Evolutionary conservation across 2,888 invertebrate species (phyloP).

Genomic region (Drosophila mayaguana): DNA sequence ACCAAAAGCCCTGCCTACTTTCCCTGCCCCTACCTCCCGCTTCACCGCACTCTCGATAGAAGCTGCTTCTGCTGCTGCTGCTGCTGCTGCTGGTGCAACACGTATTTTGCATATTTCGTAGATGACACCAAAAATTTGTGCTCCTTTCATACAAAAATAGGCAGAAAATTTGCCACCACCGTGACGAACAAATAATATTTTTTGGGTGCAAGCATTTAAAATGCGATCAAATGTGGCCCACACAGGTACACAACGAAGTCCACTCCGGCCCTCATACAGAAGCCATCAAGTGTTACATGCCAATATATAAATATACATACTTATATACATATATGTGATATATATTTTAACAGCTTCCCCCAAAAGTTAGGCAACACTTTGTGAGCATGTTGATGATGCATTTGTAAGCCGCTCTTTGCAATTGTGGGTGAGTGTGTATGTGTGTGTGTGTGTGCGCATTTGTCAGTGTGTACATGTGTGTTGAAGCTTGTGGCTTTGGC

Average conservation of each 20-base stretch:
- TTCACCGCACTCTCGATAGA: too few relatives aligned
- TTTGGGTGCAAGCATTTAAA: constrained; percentile 48
- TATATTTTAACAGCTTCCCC: constrained; percentile 36
- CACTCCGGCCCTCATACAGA: too few relatives aligned
- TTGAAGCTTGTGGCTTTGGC: constrained; percentile 56
- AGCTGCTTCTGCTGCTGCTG: neutral
- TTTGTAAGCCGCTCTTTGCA: constrained; percentile 36
- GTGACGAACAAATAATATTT: constrained; percentile 32
- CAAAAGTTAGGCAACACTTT: constrained; percentile 53
- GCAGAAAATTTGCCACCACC: constrained; percentile 23
- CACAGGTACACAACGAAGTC: neutral
- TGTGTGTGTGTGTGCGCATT: constrained; percentile 22
- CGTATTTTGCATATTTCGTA: constrained; percentile 53
- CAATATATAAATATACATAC: constrained; percentile 26
- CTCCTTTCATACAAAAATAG: constrained; percentile 23
- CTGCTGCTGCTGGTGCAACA: constrained; percentile 5
- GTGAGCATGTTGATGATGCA: constrained; percentile 56
- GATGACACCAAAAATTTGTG: constrained; percentile 47
- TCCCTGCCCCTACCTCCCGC: neutral
- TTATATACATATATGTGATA: constrained; percentile 23
- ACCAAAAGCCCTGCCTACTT: neutral
- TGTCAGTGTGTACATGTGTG: constrained; percentile 6
- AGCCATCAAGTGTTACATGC: constrained; percentile 31
- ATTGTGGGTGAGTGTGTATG: constrained; percentile 17
- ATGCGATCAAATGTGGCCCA: constrained; percentile 52